These are phyloP conservation scores for Ectobius pallidus DNA, from an alignment of 2,888 invertebrate species.

Conservation along the genomic window DNA sequence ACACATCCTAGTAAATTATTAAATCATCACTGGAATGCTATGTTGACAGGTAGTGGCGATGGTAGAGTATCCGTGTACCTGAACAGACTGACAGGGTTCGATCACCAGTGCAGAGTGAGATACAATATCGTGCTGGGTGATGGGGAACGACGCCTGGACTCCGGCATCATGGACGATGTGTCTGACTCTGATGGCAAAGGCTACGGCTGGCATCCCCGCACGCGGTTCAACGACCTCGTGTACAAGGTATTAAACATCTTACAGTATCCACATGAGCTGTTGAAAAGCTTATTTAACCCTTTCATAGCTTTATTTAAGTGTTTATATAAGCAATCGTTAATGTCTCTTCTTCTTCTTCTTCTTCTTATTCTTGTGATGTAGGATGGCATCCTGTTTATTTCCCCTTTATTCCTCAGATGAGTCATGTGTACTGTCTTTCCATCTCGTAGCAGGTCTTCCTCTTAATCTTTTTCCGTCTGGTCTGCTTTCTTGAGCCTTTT, in stretches of 20 bases:
- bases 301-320: too few species aligned
- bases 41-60: conserved; percentile 49
- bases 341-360: too few species aligned
- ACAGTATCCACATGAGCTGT: too few species aligned
- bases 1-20: background rate
- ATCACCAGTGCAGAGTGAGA: conserved; percentile 76
- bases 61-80: conserved; percentile 63
- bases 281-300: too few species aligned
- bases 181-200: conserved; percentile 74
- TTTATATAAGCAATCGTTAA: too few species aligned
- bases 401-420: too few species aligned
- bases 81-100: conserved; percentile 78
- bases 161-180: conserved; percentile 72
- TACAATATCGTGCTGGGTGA: conserved; percentile 74
- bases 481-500: too few species aligned
- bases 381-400: too few species aligned
- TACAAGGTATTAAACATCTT: conserved; percentile 55
- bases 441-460: too few species aligned
- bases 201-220: conserved; percentile 72
- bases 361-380: too few species aligned
- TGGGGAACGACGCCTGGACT: conserved; percentile 69
- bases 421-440: too few species aligned
- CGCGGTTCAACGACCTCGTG: conserved; percentile 63
- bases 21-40: background rate
- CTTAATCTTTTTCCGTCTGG: too few species aligned